Conservation (phyloP, 30 jellyfish, hydroid and myxozoan species). For the Aurelia sp. region DNA sequence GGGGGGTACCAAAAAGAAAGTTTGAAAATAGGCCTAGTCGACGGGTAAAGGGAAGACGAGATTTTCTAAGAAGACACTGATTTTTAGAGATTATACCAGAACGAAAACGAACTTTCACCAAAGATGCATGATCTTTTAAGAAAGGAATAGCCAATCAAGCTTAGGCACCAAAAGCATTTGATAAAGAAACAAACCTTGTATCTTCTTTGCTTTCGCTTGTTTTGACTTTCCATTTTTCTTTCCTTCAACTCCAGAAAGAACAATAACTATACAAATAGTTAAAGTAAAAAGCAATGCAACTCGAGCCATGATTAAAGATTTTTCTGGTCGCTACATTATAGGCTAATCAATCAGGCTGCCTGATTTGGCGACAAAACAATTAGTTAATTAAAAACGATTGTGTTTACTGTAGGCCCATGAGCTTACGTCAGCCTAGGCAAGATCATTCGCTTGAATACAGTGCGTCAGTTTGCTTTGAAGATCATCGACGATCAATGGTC, state of each 20-base stretch:
- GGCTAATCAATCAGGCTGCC: constrained; percentile 1
- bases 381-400: constrained; percentile 6
- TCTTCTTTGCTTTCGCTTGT: constrained; percentile 12
- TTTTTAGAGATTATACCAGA: no score
- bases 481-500: constrained; percentile 74
- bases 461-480: constrained; percentile 44
- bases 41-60: no score
- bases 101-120: no score
- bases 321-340: background rate
- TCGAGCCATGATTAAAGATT: constrained; percentile 7
- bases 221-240: constrained; percentile 27
- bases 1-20: no score
- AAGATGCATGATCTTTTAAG: no score
- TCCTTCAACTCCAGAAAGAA: background rate
- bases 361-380: constrained; percentile 8
- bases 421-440: constrained; percentile 65
- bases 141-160: no score
- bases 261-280: constrained; percentile 7
- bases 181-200: background rate
- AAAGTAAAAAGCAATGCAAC: background rate
- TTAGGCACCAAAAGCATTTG: no score
- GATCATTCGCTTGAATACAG: constrained; percentile 64
- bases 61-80: no score
- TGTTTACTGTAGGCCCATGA: constrained; percentile 47
- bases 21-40: no score